Percentiles rank a stretch among this genome's conserved stretches.
phyloP scores from a whole-genome alignment of 1,140 invertebrate genomes.

The Stegodyphus mimosarum region DNA sequence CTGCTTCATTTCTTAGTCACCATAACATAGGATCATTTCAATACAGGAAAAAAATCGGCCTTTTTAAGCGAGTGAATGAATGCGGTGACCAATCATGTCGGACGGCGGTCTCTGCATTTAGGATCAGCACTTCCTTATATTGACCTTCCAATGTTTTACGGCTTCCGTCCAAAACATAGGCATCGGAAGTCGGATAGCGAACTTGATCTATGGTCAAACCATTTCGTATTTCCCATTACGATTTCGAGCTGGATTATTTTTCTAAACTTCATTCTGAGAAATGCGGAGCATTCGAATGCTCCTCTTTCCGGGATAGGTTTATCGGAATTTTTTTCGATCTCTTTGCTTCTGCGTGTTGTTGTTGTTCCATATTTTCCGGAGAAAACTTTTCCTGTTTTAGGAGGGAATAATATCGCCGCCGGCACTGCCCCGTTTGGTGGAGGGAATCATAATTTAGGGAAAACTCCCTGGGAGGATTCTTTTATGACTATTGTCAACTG shows the following conservation, averaged over 20 bases:
- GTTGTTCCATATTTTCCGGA: constrained; percentile 11
- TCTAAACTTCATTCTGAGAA: constrained; percentile 25
- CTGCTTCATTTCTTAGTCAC: too few species aligned
- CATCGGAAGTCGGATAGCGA: background rate
- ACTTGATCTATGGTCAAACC: constrained; percentile 14
- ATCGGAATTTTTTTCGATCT: background rate
- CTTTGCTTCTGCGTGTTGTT: background rate
- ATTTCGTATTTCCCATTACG: constrained; percentile 15
- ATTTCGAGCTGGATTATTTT: constrained; percentile 42
- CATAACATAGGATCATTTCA: too few species aligned
- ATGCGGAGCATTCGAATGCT: constrained; percentile 36
- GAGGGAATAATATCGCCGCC: background rate
- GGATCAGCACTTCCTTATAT: background rate
- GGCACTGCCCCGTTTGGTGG: too few species aligned
- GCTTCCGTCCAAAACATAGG: background rate
- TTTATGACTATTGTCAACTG: too few species aligned
- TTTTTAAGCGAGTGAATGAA: too few species aligned
- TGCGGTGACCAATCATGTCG: too few species aligned
- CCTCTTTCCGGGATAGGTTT: constrained; percentile 27
- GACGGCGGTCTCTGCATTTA: too few species aligned
- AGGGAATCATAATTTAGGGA: too few species aligned
- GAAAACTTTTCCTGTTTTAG: constrained; percentile 15
- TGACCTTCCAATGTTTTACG: constrained; percentile 4
- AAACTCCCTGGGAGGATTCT: too few species aligned
- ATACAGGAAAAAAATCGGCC: too few species aligned